Conservation (phyloP, 2,797 vertebrate species). For the Malurus leucopterus region DNA sequence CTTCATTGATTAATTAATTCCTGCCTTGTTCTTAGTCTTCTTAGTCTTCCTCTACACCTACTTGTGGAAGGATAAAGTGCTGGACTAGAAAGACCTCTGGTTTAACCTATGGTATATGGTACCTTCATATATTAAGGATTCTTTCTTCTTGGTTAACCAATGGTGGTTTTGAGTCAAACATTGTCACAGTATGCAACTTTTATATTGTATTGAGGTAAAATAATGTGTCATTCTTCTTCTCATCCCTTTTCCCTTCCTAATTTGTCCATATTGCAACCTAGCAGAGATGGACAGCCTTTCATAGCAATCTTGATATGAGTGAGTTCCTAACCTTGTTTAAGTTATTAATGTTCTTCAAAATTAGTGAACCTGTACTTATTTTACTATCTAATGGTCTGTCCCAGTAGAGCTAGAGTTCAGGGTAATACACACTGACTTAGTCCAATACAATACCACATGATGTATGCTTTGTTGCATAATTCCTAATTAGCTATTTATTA, state of each 20-base stretch:
- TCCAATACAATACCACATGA: neutral
- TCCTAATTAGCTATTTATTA: slow-evolving; percentile 33
- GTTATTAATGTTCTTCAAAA: neutral
- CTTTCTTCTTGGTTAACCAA: neutral
- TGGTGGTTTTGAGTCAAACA: neutral
- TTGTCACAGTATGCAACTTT: neutral
- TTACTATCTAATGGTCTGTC: neutral
- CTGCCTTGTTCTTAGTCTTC: neutral
- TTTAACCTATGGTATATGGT: neutral
- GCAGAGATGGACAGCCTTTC: neutral
- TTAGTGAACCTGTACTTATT: neutral
- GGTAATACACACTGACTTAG: neutral
- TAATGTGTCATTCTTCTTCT: neutral
- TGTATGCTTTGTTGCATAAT: neutral
- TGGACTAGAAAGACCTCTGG: neutral
- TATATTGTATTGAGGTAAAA: neutral
- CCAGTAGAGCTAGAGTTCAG: neutral
- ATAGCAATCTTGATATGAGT: neutral
- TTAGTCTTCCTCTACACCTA: neutral
- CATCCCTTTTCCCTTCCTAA: neutral
- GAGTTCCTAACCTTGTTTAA: neutral
- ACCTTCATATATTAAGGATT: neutral
- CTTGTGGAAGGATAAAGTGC: neutral
- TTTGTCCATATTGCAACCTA: neutral
- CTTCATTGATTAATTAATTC: neutral